Percentiles rank a stretch among this genome's conserved stretches.
Evolutionary conservation across 2,113 vertebrate genomes (phyloP).

Genomic region (Heptranchias perlo): DNA sequence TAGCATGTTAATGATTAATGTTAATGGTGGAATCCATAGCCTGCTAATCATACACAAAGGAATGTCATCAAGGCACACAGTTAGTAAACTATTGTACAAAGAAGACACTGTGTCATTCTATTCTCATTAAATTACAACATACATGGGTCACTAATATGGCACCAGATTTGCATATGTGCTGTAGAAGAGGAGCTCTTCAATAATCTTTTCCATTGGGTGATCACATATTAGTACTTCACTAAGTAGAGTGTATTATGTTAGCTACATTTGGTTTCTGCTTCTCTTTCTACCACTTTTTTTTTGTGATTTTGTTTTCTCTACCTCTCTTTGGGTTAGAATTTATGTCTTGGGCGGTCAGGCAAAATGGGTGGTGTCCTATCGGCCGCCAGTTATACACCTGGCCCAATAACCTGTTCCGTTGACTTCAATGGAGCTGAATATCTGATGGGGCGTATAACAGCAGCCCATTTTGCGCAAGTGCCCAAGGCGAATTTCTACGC

Average conservation of each 20-base stretch:
- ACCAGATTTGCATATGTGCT: slow-evolving; percentile 30
- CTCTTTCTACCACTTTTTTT: neutral
- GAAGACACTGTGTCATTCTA: slow-evolving; percentile 23
- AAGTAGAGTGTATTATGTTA: neutral
- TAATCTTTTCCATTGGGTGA: slow-evolving; percentile 26
- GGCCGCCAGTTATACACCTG: too few relatives aligned
- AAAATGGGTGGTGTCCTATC: too few relatives aligned
- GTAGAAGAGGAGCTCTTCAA: slow-evolving; percentile 7
- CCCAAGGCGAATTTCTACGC: too few relatives aligned
- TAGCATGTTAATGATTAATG: slow-evolving; percentile 20
- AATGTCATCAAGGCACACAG: neutral
- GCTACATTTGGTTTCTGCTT: neutral
- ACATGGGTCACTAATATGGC: slow-evolving; percentile 32
- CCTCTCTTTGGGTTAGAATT: neutral
- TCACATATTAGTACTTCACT: neutral
- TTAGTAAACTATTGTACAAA: slow-evolving; percentile 32
- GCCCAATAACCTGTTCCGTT: too few relatives aligned
- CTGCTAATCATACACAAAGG: slow-evolving; percentile 33
- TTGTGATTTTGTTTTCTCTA: neutral
- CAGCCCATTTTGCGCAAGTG: too few relatives aligned
- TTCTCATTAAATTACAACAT: slow-evolving; percentile 33
- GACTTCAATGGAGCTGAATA: too few relatives aligned
- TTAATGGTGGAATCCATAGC: slow-evolving; percentile 29
- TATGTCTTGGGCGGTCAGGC: neutral
- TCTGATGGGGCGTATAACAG: too few relatives aligned